phyloP scores from a whole-genome alignment of 2,113 vertebrate genomes.

The Phaethornis superciliosus region DNA sequence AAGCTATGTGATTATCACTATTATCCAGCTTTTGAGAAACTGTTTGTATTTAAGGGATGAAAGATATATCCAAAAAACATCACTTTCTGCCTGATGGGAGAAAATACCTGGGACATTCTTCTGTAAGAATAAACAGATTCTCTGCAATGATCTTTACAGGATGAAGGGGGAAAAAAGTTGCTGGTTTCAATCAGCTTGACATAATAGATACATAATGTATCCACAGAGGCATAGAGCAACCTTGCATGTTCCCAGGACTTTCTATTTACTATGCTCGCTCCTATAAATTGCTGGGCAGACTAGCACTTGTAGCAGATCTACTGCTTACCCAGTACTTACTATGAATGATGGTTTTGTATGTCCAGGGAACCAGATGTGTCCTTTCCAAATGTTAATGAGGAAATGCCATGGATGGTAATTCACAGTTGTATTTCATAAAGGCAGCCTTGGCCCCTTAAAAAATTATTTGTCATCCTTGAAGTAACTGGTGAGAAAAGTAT shows the following conservation, averaged over 20 bases:
- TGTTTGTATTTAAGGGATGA: neutral
- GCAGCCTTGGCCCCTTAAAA: neutral
- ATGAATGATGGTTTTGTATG: neutral
- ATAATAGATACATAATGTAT: conserved; percentile 21
- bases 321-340: conserved; percentile 48
- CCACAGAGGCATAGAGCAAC: neutral
- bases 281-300: conserved; percentile 18
- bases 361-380: neutral
- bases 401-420: neutral
- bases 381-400: conserved; percentile 36
- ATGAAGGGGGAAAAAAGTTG: neutral
- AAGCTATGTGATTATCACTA: neutral
- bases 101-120: neutral
- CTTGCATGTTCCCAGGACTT: conserved; percentile 15
- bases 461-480: neutral
- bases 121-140: neutral
- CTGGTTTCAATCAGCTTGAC: neutral
- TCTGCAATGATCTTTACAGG: neutral
- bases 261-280: neutral
- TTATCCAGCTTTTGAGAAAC: neutral
- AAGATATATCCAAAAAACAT: neutral
- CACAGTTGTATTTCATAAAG: conserved; percentile 4
- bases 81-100: neutral
- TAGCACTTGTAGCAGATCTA: neutral
- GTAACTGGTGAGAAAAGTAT: neutral